These are phyloP conservation scores for Azorinus chamasolen DNA, from an alignment of 2,888 invertebrate species.

Conservation along the genomic window DNA sequence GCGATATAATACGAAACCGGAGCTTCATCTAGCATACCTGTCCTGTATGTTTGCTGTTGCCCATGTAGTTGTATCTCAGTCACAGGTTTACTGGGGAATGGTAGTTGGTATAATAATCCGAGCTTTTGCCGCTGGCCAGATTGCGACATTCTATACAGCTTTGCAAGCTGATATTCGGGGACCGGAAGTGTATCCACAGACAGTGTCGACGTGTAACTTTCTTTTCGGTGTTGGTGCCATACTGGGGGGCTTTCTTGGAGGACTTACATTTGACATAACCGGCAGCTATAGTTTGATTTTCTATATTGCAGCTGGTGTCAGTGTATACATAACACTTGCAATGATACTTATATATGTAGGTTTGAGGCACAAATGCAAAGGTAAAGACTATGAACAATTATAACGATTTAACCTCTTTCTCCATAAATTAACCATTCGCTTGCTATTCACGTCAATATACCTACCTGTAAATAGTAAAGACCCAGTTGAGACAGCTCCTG, in stretches of 20 bases:
- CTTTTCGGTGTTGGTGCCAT: conserved; percentile 22
- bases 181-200: conserved; percentile 27
- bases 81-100: conserved; percentile 29
- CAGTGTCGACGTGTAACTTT: conserved; percentile 34
- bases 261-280: conserved; percentile 41
- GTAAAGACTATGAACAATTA: not conserved
- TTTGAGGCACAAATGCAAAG: not conserved
- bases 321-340: conserved; percentile 11
- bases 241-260: conserved; percentile 44
- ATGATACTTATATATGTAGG: conserved; percentile 15
- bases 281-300: conserved; percentile 49
- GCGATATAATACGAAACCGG: conserved; percentile 27
- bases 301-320: conserved; percentile 19
- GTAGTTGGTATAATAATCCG: conserved; percentile 33
- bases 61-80: conserved; percentile 19
- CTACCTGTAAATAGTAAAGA: no score
- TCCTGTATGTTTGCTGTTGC: conserved; percentile 28
- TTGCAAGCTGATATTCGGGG: conserved; percentile 42
- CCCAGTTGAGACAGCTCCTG: no score
- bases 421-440: no score
- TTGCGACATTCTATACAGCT: conserved; percentile 16
- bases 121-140: conserved; percentile 26
- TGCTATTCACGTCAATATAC: no score
- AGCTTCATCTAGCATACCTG: conserved; percentile 13
- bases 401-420: no score